Conservation (phyloP, 2,797 vertebrate genomes). For the Cossypha heuglini region DNA sequence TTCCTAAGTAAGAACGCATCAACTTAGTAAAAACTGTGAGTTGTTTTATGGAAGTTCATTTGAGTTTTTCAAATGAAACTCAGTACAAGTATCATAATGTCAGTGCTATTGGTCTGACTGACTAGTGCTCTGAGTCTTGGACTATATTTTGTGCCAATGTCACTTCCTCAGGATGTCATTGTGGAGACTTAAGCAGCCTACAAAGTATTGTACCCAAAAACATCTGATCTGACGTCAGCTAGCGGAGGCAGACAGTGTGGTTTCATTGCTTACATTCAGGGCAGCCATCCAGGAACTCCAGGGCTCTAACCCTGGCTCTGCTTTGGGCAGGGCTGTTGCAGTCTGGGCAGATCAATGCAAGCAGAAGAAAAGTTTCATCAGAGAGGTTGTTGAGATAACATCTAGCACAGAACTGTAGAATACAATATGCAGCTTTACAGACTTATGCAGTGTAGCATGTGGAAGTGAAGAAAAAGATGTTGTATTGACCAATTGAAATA, state of each 20-base stretch:
- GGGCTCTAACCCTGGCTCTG: not conserved
- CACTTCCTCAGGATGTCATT: not conserved
- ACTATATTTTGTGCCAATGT: not conserved
- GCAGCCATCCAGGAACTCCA: not conserved
- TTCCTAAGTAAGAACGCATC: not conserved
- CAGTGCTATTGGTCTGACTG: not conserved
- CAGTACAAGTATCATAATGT: not conserved
- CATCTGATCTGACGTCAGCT: not conserved
- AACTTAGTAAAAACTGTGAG: not conserved
- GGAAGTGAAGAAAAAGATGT: not conserved
- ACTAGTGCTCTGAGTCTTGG: not conserved
- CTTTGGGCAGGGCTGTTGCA: not conserved
- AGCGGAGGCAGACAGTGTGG: not conserved
- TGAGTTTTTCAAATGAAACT: not conserved
- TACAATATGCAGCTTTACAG: not conserved
- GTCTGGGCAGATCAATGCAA: not conserved
- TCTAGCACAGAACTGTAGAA: not conserved
- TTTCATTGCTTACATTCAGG: not conserved
- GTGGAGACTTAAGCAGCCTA: not conserved
- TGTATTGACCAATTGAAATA: not conserved
- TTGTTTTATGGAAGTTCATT: not conserved
- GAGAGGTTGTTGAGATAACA: not conserved
- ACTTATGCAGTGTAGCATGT: not conserved
- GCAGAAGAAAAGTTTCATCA: not conserved
- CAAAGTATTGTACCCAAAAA: not conserved